Evolutionary conservation across 2,113 vertebrate species (phyloP).

Genomic region (Anolis carolinensis): DNA sequence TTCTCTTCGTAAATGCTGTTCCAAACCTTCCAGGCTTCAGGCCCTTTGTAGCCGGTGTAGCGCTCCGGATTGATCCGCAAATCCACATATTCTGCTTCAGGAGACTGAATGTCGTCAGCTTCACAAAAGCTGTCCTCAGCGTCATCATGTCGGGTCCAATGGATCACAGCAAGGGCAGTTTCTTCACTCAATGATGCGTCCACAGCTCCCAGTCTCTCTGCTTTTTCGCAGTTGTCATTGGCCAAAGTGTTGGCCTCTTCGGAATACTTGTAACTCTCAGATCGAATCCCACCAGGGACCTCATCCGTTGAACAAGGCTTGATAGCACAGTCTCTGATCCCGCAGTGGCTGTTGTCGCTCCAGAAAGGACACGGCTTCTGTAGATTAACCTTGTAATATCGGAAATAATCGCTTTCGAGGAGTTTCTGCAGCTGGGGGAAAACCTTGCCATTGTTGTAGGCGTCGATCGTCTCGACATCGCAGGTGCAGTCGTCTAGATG

Average conservation of each 20-base stretch:
- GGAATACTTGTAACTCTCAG: constrained; percentile 84
- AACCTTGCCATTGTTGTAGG: constrained; percentile 89
- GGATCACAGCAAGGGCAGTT: constrained; percentile 80
- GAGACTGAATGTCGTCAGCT: constrained; percentile 81
- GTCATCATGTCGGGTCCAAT: constrained; percentile 90
- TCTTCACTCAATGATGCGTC: constrained; percentile 88
- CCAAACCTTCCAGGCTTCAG: constrained; percentile 82
- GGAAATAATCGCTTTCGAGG: constrained; percentile 89
- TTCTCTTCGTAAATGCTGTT: constrained; percentile 86
- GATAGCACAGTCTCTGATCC: too few species aligned
- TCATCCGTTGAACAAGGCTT: too few species aligned
- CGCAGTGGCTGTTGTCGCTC: too few species aligned
- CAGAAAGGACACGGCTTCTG: too few species aligned
- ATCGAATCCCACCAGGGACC: constrained; percentile 86
- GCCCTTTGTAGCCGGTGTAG: constrained; percentile 83
- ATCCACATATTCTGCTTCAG: constrained; percentile 82
- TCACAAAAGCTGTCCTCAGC: constrained; percentile 90
- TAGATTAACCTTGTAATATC: constrained; percentile 98
- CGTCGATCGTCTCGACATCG: constrained; percentile 91
- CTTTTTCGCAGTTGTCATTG: constrained; percentile 86
- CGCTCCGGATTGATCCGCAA: constrained; percentile 82
- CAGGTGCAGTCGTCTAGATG: constrained; percentile 91
- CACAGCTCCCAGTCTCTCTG: constrained; percentile 87
- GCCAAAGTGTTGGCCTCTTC: constrained; percentile 70
- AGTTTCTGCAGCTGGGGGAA: constrained; percentile 87